Evolutionary conservation across 2,797 vertebrate genomes (phyloP).

Genomic region (Centropyge bicolor): DNA sequence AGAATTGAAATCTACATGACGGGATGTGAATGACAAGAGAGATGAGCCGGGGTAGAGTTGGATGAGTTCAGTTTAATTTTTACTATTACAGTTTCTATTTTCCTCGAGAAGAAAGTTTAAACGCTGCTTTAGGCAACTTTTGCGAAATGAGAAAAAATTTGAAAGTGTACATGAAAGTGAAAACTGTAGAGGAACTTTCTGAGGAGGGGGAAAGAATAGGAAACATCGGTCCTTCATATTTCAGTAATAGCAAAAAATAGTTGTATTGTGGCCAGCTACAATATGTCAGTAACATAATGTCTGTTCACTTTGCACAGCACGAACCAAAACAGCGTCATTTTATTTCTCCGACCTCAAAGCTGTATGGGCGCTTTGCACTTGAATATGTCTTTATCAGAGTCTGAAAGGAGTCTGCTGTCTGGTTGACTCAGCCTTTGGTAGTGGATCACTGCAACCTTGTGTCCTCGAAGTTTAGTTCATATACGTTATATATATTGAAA

Average conservation of each 20-base stretch:
- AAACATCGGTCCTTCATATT: not conserved
- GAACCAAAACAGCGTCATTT: not conserved
- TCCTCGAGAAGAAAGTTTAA: constrained; percentile 29
- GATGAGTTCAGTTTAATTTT: constrained; percentile 26
- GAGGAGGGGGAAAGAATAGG: not conserved
- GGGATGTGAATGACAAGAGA: constrained; percentile 32
- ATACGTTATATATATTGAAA: too few relatives aligned
- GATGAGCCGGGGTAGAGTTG: constrained; percentile 7
- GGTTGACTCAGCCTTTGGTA: too few relatives aligned
- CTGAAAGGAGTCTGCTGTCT: too few relatives aligned
- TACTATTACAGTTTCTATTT: constrained; percentile 4
- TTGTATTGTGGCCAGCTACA: not conserved
- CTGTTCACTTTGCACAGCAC: constrained; percentile 7
- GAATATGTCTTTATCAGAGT: too few relatives aligned
- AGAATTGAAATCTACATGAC: constrained; percentile 29
- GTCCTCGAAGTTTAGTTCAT: too few relatives aligned
- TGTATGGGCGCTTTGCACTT: too few relatives aligned
- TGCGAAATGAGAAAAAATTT: constrained; percentile 9
- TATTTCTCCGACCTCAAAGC: too few relatives aligned
- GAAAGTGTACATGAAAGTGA: not conserved
- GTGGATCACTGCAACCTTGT: too few relatives aligned
- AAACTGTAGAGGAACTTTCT: constrained; percentile 13
- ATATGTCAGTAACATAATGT: too few relatives aligned
- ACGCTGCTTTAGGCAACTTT: constrained; percentile 19
- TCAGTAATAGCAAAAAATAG: constrained; percentile 8